These are phyloP conservation scores for Silurus lanzhouensis DNA, from an alignment of 2,797 vertebrate genomes.

Conservation along the genomic window DNA sequence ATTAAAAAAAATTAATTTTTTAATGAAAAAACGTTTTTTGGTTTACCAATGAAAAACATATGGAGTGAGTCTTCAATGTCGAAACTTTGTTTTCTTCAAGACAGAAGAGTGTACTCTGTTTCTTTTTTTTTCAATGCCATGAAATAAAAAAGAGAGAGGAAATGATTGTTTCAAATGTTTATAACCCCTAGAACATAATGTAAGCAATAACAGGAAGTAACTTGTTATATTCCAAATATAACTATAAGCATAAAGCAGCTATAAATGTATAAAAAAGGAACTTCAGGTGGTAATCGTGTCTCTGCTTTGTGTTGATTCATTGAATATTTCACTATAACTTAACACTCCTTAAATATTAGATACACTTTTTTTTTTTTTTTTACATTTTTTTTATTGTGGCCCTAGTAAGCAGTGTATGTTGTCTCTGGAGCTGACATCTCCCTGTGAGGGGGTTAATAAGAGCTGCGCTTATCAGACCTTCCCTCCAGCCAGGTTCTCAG, in stretches of 20 bases:
- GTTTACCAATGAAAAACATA: not conserved
- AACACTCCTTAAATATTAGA: not conserved
- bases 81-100: not conserved
- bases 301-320: not conserved
- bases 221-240: too few species aligned
- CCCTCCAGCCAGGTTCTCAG: constrained; percentile 92
- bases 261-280: not conserved
- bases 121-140: not conserved
- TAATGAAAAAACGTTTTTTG: not conserved
- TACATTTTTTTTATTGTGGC: not conserved
- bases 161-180: not conserved
- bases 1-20: not conserved
- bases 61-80: not conserved
- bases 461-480: constrained; percentile 90
- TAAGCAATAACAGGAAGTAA: not conserved
- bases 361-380: not conserved
- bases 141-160: not conserved
- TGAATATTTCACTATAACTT: not conserved
- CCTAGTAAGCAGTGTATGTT: constrained; percentile 12
- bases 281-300: too few species aligned
- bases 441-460: constrained; percentile 93
- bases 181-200: not conserved
- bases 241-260: too few species aligned
- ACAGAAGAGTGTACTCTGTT: not conserved
- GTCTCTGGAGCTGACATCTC: constrained; percentile 74